Conservation (phyloP, 2,113 vertebrate species). For the Scophthalmus maximus region DNA sequence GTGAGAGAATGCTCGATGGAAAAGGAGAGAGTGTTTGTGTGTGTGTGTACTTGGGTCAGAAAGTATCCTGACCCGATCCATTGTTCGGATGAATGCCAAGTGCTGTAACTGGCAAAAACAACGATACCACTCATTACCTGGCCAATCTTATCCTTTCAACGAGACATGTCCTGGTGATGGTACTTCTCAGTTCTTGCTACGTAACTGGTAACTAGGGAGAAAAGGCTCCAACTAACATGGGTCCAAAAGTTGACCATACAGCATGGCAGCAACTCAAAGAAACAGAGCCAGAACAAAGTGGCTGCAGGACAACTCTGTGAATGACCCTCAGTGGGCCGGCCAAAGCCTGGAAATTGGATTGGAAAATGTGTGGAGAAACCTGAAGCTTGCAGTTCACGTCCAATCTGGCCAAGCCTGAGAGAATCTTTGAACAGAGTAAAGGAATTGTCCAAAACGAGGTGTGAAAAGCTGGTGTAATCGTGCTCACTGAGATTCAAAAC, state of each 20-base stretch:
- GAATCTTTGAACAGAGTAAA: slow-evolving; percentile 5
- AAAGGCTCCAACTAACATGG: not conserved
- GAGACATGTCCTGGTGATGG: not conserved
- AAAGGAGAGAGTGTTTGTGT: not conserved
- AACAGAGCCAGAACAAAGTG: slow-evolving; percentile 40
- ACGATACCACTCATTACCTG: not conserved
- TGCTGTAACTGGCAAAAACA: not conserved
- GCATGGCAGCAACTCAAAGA: slow-evolving; percentile 38
- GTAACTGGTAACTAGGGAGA: not conserved
- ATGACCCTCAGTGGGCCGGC: slow-evolving; percentile 31
- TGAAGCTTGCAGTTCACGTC: slow-evolving; percentile 24
- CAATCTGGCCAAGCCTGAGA: slow-evolving; percentile 36
- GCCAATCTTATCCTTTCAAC: not conserved
- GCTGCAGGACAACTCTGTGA: slow-evolving; percentile 29
- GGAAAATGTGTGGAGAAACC: slow-evolving; percentile 41
- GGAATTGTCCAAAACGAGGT: slow-evolving; percentile 25
- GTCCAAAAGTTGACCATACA: slow-evolving; percentile 33
- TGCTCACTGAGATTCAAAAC: slow-evolving; percentile 2
- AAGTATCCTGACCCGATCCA: not conserved
- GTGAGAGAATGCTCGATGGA: not conserved
- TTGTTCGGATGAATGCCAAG: too few relatives aligned
- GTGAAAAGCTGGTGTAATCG: not conserved
- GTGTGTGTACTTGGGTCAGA: slow-evolving; percentile 1
- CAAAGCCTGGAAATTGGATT: slow-evolving; percentile 41
- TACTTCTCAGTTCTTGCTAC: not conserved